Conservation (phyloP, 2,113 vertebrate genomes). For the Neogale vison region DNA sequence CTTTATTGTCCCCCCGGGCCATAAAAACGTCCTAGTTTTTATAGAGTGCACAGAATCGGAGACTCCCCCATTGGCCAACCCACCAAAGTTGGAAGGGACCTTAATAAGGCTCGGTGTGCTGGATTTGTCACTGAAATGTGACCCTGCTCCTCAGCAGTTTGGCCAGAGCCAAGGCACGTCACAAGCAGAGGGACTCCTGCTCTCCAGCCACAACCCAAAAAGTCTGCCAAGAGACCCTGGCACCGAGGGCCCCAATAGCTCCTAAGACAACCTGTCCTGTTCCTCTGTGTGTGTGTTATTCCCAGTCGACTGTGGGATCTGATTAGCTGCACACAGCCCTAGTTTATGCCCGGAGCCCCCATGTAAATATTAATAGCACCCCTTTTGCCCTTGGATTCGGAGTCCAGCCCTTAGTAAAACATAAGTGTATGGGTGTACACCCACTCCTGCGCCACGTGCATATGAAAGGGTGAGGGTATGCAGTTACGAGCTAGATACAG, state of each 20-base stretch:
- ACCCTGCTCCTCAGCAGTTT: constrained; percentile 12
- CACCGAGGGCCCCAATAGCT: neutral
- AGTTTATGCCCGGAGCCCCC: neutral
- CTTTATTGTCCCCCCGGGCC: constrained; percentile 63
- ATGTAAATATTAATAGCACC: neutral
- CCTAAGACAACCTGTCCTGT: neutral
- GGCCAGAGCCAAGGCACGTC: neutral
- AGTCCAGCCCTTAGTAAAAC: neutral
- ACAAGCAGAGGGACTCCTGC: neutral
- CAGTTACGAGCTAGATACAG: neutral
- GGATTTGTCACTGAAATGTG: constrained; percentile 45
- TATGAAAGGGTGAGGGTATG: neutral
- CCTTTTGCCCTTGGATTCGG: neutral
- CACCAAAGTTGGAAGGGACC: neutral
- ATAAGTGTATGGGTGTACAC: fast-evolving
- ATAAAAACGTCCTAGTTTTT: constrained; percentile 70
- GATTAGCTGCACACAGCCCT: neutral
- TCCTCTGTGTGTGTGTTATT: neutral
- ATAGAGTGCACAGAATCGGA: constrained; percentile 46
- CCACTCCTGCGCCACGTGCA: neutral
- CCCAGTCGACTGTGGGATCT: neutral
- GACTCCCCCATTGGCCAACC: neutral
- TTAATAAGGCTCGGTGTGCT: neutral
- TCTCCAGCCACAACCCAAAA: fast-evolving
- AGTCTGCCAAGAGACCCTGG: neutral